These are phyloP conservation scores for Caenorhabditis tropicalis DNA, from an alignment of 1,140 invertebrate genomes.

Conservation along the genomic window DNA sequence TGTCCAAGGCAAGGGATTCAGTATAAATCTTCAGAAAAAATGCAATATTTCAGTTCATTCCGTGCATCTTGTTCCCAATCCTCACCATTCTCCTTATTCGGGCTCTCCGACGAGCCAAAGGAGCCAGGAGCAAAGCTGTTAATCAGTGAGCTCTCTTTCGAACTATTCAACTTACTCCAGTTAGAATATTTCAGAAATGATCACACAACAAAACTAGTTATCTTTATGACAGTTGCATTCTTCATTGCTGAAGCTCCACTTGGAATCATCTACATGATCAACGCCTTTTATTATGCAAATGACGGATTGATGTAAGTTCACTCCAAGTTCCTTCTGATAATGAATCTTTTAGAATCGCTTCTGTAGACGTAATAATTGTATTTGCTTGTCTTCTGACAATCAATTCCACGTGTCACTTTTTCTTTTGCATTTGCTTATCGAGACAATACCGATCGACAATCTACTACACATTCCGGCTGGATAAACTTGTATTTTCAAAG, in stretches of 20 bases:
- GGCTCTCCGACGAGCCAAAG: not conserved
- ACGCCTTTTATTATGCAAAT: not conserved
- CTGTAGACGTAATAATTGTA: not conserved
- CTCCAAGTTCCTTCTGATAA: not conserved
- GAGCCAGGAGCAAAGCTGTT: not conserved
- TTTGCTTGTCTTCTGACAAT: not conserved
- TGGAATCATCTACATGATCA: not conserved
- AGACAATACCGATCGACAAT: not conserved
- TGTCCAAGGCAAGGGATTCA: not conserved
- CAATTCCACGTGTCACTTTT: conserved; percentile 5
- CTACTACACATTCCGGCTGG: not conserved
- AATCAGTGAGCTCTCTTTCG: not conserved
- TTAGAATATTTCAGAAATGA: not conserved
- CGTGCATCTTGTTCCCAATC: not conserved
- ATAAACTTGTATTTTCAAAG: not conserved
- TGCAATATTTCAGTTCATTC: not conserved
- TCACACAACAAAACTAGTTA: not conserved
- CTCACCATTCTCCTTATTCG: not conserved
- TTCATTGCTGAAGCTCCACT: conserved; percentile 3
- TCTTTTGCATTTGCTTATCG: not conserved
- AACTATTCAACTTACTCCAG: no score
- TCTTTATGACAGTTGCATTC: not conserved
- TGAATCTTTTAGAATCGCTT: not conserved
- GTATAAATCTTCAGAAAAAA: not conserved
- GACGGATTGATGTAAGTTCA: not conserved